Conservation (phyloP, 2,888 invertebrate genomes). For the Meiosimyza decipiens region DNA sequence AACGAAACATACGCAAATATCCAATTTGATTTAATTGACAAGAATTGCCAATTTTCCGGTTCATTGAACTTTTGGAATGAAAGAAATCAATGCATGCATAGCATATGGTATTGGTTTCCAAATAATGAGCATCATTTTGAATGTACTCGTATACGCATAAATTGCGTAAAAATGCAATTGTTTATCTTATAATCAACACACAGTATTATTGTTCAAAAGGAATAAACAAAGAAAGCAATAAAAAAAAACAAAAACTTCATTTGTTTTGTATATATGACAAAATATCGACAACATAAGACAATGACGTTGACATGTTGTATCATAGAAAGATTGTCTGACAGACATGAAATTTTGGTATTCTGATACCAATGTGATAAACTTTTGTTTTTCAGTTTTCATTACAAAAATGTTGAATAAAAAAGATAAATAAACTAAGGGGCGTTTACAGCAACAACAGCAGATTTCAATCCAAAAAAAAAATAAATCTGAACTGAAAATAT, state of each 20-base stretch:
- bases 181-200: neutral
- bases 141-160: neutral
- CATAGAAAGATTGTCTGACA: neutral
- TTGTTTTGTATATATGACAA: neutral
- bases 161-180: constrained; percentile 13
- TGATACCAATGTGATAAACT: neutral
- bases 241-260: neutral
- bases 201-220: no score
- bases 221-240: no score
- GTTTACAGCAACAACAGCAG: constrained; percentile 5
- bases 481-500: neutral
- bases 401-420: neutral
- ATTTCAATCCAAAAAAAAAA: no score
- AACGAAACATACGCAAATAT: neutral
- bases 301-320: neutral
- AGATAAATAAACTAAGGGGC: constrained; percentile 2
- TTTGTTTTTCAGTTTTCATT: neutral
- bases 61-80: constrained; percentile 10
- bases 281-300: neutral
- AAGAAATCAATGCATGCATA: neutral
- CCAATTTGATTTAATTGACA: no score
- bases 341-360: neutral
- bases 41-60: constrained; percentile 19
- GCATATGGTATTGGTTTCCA: no score
- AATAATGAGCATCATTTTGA: neutral